phyloP scores from a whole-genome alignment of 2,113 vertebrate species.

The Ranitomeya imitator region DNA sequence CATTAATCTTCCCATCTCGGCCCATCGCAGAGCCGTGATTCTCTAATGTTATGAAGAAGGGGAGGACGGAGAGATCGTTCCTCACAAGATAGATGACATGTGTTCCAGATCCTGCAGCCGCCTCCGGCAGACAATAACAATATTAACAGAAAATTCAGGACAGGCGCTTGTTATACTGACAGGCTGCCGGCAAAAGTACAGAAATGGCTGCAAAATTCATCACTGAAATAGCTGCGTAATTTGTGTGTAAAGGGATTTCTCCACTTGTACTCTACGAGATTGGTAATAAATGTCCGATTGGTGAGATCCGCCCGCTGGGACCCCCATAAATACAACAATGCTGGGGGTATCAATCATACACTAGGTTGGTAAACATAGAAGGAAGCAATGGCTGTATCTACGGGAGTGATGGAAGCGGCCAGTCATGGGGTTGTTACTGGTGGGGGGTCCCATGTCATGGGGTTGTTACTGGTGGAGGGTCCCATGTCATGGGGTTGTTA shows the following conservation, averaged over 20 bases:
- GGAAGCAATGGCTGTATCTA: too few species aligned
- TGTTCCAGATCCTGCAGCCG: neutral
- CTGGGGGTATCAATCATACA: neutral
- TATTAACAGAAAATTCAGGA: constrained; percentile 1
- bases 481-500: too few species aligned
- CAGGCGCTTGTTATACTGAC: neutral
- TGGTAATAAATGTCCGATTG: neutral
- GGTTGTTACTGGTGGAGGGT: too few species aligned
- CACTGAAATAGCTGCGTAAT: neutral
- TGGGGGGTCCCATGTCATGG: too few species aligned
- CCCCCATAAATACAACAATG: neutral
- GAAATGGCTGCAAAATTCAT: neutral
- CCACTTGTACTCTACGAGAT: neutral
- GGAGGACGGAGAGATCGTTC: neutral
- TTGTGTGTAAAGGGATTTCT: neutral
- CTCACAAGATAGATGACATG: neutral
- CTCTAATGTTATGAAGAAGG: neutral
- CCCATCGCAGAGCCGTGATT: neutral
- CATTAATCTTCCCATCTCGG: constrained; percentile 7
- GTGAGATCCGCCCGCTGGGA: neutral
- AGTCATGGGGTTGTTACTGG: too few species aligned
- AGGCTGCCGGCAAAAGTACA: neutral
- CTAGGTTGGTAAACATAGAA: neutral
- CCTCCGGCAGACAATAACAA: constrained; percentile 4
- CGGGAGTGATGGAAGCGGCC: too few species aligned